A percentile compares a stretch with the other conserved stretches of the same genome.
phyloP scores from a whole-genome alignment of 2,797 vertebrate genomes.

The Scarus forsteni region DNA sequence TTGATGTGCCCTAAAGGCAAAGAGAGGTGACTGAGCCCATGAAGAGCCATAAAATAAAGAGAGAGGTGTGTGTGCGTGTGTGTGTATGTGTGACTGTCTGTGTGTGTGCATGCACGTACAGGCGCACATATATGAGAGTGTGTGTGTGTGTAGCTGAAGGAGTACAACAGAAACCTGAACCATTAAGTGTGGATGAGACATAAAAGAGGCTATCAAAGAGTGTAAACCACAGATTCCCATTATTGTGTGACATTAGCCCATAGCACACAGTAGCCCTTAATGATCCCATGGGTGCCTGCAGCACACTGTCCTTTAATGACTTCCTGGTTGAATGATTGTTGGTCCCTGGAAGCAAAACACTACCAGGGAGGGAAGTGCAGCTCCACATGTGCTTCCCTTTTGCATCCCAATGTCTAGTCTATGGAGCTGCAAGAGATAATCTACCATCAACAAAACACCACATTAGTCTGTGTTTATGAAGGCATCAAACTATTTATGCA shows the following conservation, averaged over 20 bases:
- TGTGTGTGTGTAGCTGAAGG: conserved; percentile 50
- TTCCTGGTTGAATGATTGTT: conserved; percentile 61
- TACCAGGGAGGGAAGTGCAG: conserved; percentile 5
- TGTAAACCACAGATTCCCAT: conserved; percentile 74
- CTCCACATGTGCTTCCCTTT: conserved; percentile 10
- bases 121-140: background rate
- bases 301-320: conserved; percentile 68
- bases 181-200: conserved; percentile 63
- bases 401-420: conserved; percentile 24
- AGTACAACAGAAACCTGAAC: conserved; percentile 54
- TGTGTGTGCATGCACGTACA: background rate
- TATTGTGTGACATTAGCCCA: conserved; percentile 76
- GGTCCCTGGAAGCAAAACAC: conserved; percentile 48
- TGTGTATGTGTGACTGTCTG: background rate
- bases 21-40: conserved; percentile 57
- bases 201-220: conserved; percentile 74
- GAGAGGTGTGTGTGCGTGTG: conserved; percentile 25
- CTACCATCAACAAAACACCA: conserved; percentile 41
- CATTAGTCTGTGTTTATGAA: conserved; percentile 52
- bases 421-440: conserved; percentile 7
- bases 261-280: conserved; percentile 69
- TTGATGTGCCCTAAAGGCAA: conserved; percentile 57
- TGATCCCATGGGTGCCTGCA: conserved; percentile 62
- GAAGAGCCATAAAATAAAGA: conserved; percentile 63
- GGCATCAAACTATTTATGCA: conserved; percentile 60